These are phyloP conservation scores for Pyralis farinalis DNA, from an alignment of 2,888 invertebrate species.

Conservation along the genomic window DNA sequence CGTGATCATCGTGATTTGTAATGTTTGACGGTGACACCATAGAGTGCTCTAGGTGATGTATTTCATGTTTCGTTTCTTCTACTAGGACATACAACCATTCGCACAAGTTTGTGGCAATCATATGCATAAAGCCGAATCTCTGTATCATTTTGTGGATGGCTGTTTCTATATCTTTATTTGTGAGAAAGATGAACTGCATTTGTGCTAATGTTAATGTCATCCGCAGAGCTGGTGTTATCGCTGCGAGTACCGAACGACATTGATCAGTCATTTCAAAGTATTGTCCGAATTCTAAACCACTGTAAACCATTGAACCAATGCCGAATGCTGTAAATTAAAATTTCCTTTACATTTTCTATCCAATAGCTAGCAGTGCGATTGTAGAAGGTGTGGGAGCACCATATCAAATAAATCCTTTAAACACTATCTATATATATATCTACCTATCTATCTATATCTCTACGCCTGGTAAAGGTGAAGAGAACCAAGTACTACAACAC, in stretches of 20 bases:
- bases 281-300: slow-evolving; percentile 86
- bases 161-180: slow-evolving; percentile 86
- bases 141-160: slow-evolving; percentile 86
- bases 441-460: no score
- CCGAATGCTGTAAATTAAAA: slow-evolving; percentile 63
- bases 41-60: slow-evolving; percentile 84
- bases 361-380: no score
- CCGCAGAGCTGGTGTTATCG: slow-evolving; percentile 90
- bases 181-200: slow-evolving; percentile 96
- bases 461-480: no score
- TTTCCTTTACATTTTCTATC: no score
- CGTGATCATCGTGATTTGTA: neutral
- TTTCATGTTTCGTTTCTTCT: slow-evolving; percentile 94
- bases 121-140: slow-evolving; percentile 95
- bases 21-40: slow-evolving; percentile 21
- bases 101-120: slow-evolving; percentile 95
- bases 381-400: no score
- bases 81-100: slow-evolving; percentile 95
- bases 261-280: slow-evolving; percentile 86
- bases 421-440: no score
- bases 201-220: slow-evolving; percentile 93
- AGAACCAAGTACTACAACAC: no score
- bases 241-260: slow-evolving; percentile 84
- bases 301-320: slow-evolving; percentile 87
- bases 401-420: no score